Evolutionary conservation across 2,888 invertebrate genomes (phyloP).

Genomic region (Eulithis prunata): DNA sequence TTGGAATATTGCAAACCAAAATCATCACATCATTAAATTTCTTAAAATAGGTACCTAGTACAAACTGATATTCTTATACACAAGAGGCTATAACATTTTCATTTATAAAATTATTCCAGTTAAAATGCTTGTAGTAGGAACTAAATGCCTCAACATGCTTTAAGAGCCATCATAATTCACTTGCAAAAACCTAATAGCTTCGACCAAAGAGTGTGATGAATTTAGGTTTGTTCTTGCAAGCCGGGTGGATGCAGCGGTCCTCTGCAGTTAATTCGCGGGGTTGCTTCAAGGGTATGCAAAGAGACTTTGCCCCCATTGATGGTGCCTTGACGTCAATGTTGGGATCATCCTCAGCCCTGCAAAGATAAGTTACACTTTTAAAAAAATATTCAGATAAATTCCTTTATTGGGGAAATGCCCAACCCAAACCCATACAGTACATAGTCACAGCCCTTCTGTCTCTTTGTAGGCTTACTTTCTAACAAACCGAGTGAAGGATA

Average conservation of each 20-base stretch:
- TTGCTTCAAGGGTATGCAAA: conserved; percentile 98
- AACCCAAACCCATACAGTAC: too few species aligned
- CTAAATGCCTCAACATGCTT: conserved; percentile 4
- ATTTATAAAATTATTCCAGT: neutral
- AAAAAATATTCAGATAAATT: too few species aligned
- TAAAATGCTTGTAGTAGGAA: conserved; percentile 9
- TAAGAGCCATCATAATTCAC: conserved; percentile 2
- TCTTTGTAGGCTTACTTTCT: too few species aligned
- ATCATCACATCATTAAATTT: neutral
- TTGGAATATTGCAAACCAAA: neutral
- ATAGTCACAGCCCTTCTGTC: too few species aligned
- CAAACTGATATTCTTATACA: too few species aligned
- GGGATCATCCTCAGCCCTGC: conserved; percentile 86
- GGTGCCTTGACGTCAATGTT: conserved; percentile 91
- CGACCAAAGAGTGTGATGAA: conserved; percentile 97
- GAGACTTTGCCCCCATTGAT: conserved; percentile 98
- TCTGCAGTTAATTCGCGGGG: conserved; percentile 85
- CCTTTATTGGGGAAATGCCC: too few species aligned
- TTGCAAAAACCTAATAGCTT: conserved; percentile 87
- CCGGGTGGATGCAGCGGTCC: conserved; percentile 94
- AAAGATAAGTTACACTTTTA: too few species aligned
- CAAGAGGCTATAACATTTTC: too few species aligned
- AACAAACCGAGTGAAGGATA: too few species aligned
- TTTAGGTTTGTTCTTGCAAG: conserved; percentile 91
- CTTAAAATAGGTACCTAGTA: too few species aligned